Evolutionary conservation across 2,888 invertebrate genomes (phyloP), one percentile per base, ranked within the genome.

Genomic region (Physocephala rufipes): DNA sequence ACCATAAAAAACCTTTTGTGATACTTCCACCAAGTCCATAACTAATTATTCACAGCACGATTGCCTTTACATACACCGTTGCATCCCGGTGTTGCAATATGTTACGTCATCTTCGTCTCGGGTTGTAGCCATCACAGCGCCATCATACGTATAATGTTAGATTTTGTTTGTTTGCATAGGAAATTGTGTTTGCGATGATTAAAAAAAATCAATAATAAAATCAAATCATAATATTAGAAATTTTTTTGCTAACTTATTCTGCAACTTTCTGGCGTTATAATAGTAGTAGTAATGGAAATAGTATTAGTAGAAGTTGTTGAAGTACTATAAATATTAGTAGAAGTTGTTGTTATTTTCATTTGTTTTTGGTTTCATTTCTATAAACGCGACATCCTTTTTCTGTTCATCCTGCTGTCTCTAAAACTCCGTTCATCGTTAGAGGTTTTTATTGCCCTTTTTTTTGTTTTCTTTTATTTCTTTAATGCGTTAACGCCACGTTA

Each of bases 361-460:
- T 12, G n/a, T n/a, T 16, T 51, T 16, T 51, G 16, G 51, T n/a
- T 16, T 16, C 19, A 21, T 51, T 51, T 51, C 19, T 51, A 21
- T 61, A 36, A 19, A n/a, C n/a, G 19, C 19, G 19, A 30, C 19
- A n/a, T 61, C 19, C 5, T 61, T 21, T 1, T n/a, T 61, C n/a
- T 61, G 43, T 19, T 21, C 16, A 21, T 36, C 26, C 19, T 7
- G 30, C 26, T 61, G 61, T 15, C 63, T 63, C 2, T 36, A 16
- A 16, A 36, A 36, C 30, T 9, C n/a, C 36, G 15, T 61, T 19
- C 16, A 19, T 53, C 53, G 7, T n/a, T 53, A n/a, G n/a, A 19
- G n/a, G 19, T 30, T 65, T 47, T 49, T 49, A 30, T 45, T n/a
- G n/a, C n/a, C n/a, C n/a, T 47, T 16, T 47, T 47, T 63, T 7